Percentiles rank a stretch among this genome's conserved stretches.
Evolutionary conservation across 2,797 vertebrate genomes (phyloP).

Genomic region (Hephaestus fuliginosus): DNA sequence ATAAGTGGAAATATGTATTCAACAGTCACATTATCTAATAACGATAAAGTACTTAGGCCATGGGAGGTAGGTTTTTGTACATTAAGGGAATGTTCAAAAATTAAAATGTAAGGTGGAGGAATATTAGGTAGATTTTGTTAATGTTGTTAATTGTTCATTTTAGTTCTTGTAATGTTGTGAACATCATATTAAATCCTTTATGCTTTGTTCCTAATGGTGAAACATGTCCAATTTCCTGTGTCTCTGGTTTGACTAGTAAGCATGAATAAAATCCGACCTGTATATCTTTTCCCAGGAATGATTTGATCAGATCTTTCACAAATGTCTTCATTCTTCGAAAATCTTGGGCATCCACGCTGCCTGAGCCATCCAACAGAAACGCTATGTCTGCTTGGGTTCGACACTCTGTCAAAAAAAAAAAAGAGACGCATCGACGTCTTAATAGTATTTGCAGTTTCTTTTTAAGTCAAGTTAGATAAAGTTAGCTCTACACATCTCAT

Average conservation of each 20-base stretch:
- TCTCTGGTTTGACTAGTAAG: background rate
- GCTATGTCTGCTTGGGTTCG: conserved; percentile 74
- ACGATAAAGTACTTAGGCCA: background rate
- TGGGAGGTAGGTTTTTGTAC: background rate
- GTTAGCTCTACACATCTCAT: background rate
- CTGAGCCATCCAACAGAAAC: conserved; percentile 84
- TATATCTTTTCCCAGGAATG: conserved; percentile 42
- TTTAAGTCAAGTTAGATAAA: background rate
- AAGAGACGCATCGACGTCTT: background rate
- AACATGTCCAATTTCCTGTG: background rate
- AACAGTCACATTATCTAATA: background rate
- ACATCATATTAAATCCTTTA: no score
- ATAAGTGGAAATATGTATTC: background rate
- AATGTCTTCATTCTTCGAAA: conserved; percentile 72
- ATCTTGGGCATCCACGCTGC: background rate
- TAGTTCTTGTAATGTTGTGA: no score
- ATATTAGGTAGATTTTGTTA: no score
- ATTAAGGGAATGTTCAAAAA: background rate
- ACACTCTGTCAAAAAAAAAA: conserved; percentile 70
- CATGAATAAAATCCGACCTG: conserved; percentile 50
- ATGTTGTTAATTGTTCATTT: no score
- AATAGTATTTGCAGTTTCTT: background rate
- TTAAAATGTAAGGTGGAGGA: background rate
- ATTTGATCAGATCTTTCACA: conserved; percentile 61
- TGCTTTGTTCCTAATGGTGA: no score